phyloP scores from a whole-genome alignment of 2,113 vertebrate genomes.

The Gymnogyps californianus region DNA sequence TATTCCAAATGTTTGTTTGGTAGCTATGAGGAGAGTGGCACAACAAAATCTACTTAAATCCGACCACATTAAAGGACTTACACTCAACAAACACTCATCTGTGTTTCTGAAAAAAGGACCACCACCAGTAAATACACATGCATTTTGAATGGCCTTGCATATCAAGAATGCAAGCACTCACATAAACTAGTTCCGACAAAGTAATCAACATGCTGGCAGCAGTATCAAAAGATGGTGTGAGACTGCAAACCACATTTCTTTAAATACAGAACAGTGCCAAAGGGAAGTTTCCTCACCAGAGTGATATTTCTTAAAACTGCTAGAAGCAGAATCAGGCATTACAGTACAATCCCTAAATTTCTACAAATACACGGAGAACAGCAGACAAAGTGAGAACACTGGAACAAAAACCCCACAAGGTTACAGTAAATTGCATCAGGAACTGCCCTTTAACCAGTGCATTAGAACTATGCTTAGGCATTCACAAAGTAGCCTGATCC shows the following conservation, averaged over 20 bases:
- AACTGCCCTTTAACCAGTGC: not conserved
- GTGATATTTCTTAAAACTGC: not conserved
- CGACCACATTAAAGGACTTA: not conserved
- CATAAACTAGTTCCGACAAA: not conserved
- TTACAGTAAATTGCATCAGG: constrained; percentile 2
- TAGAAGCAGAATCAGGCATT: not conserved
- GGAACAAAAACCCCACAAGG: not conserved
- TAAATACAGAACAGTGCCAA: rapidly evolving
- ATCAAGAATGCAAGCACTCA: not conserved
- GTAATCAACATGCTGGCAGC: not conserved
- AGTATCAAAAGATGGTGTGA: not conserved
- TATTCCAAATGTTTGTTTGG: not conserved
- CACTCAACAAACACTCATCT: not conserved
- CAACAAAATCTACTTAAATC: not conserved
- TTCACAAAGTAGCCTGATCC: not conserved
- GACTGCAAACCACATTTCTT: not conserved
- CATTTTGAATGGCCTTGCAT: rapidly evolving
- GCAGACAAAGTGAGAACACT: not conserved
- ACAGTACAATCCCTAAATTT: not conserved
- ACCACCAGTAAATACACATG: rapidly evolving
- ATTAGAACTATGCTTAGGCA: not conserved
- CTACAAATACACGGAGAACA: not conserved
- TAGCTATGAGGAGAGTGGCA: rapidly evolving
- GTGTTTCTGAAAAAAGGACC: not conserved
- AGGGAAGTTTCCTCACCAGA: not conserved